phyloP scores from a whole-genome alignment of 2,888 invertebrate species.

The Phortica okadai region DNA sequence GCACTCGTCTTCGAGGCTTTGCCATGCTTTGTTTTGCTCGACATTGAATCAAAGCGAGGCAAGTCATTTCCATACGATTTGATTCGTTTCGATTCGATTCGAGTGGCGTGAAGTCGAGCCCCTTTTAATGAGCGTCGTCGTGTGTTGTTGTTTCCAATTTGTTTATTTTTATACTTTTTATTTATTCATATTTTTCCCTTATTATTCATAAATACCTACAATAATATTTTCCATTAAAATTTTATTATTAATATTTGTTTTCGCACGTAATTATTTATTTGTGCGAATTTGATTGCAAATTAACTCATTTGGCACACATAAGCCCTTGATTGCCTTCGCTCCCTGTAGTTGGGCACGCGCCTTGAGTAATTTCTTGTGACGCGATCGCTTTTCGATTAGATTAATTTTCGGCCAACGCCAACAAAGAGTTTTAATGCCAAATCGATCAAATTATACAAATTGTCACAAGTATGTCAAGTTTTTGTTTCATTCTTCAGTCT shows the following conservation, averaged over 20 bases:
- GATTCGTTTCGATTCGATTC: not conserved
- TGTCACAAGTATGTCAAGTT: constrained; percentile 42
- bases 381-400: constrained; percentile 21
- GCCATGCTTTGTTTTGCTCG: not conserved
- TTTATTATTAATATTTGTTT: not conserved
- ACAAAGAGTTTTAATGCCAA: not conserved
- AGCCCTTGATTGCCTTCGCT: not conserved
- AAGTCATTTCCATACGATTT: not conserved
- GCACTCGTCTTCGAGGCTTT: not conserved
- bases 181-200: not conserved
- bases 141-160: not conserved
- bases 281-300: not conserved
- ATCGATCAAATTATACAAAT: constrained; percentile 40
- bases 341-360: constrained; percentile 21
- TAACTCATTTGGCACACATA: not conserved
- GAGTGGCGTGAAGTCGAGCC: not conserved
- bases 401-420: not conserved
- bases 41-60: too few species aligned
- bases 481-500: constrained; percentile 2
- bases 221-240: not conserved
- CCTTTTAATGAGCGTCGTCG: not conserved
- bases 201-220: not conserved
- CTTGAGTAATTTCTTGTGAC: constrained; percentile 22
- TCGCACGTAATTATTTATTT: not conserved
- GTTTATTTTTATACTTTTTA: not conserved